These are phyloP conservation scores for Scotopteryx bipunctaria DNA, from an alignment of 2,888 invertebrate genomes.

Conservation along the genomic window DNA sequence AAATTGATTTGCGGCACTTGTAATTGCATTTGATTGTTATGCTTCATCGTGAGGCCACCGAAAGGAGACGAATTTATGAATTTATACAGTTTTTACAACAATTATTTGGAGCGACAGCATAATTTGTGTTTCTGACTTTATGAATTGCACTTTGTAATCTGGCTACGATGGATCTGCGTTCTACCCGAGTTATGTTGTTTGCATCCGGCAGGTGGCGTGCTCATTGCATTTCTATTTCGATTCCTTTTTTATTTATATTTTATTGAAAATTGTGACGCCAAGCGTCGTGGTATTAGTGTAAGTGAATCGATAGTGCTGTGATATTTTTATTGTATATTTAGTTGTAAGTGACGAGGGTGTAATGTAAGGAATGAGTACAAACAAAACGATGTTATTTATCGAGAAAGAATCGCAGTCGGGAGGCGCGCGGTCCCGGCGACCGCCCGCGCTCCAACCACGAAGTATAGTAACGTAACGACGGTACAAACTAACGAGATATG, in stretches of 20 bases:
- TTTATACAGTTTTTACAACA: slow-evolving; percentile 23
- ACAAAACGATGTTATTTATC: slow-evolving; percentile 70
- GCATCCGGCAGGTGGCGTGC: slow-evolving; percentile 52
- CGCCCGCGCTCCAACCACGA: slow-evolving; percentile 14
- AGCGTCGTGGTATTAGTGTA: slow-evolving; percentile 75
- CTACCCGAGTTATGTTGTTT: slow-evolving; percentile 25
- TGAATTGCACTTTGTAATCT: slow-evolving; percentile 10
- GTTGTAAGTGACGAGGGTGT: slow-evolving; percentile 69
- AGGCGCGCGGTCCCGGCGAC: slow-evolving; percentile 2
- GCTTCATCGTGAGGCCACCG: slow-evolving; percentile 54
- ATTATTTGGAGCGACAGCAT: slow-evolving; percentile 21
- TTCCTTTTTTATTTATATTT: slow-evolving; percentile 68
- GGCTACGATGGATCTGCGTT: slow-evolving; percentile 1
- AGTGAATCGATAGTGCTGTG: slow-evolving; percentile 83
- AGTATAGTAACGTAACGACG: slow-evolving; percentile 40
- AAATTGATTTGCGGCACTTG: slow-evolving; percentile 63
- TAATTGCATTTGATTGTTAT: slow-evolving; percentile 59
- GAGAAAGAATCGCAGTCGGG: slow-evolving; percentile 32
- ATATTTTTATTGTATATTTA: slow-evolving; percentile 82
- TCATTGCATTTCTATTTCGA: slow-evolving; percentile 73
- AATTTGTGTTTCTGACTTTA: slow-evolving; percentile 15
- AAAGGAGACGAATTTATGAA: slow-evolving; percentile 37
- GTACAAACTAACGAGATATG: slow-evolving; percentile 42
- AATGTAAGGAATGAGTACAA: slow-evolving; percentile 73
- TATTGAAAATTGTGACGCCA: slow-evolving; percentile 63